These are phyloP conservation scores for Chromobotia macracanthus DNA, from an alignment of 2,797 vertebrate species.

Conservation along the genomic window DNA sequence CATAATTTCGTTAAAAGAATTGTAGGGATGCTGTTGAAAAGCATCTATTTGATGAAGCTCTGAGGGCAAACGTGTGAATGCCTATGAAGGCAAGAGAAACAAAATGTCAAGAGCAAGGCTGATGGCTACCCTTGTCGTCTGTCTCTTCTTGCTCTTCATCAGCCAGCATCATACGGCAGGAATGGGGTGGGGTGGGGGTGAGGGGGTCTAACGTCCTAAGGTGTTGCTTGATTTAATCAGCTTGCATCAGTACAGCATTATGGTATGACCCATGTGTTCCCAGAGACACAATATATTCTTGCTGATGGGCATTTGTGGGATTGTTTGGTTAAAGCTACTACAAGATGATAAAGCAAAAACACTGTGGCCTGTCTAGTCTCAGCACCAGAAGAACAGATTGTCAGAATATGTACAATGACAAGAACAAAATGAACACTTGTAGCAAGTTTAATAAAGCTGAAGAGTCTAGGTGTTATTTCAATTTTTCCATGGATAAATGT, in stretches of 20 bases:
- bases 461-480: background rate
- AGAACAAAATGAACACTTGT: conserved; percentile 8
- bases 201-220: conserved; percentile 63
- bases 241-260: conserved; percentile 69
- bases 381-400: background rate
- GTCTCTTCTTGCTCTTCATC: conserved; percentile 33
- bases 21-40: conserved; percentile 6
- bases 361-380: background rate
- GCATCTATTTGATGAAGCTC: conserved; percentile 13
- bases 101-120: conserved; percentile 48
- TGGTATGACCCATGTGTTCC: conserved; percentile 64
- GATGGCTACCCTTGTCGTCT: conserved; percentile 28
- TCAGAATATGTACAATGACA: background rate
- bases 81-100: conserved; percentile 30
- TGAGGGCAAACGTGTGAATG: conserved; percentile 36
- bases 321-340: conserved; percentile 45
- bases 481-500: background rate
- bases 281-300: conserved; percentile 47
- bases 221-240: conserved; percentile 77
- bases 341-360: conserved; percentile 12
- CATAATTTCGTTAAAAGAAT: background rate
- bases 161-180: conserved; percentile 32
- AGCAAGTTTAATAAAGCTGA: background rate
- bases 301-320: conserved; percentile 26
- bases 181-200: conserved; percentile 48